Base-by-base conservation (phyloP, 2,888 invertebrate genomes). In the Anarsia innoxiella region DNA sequence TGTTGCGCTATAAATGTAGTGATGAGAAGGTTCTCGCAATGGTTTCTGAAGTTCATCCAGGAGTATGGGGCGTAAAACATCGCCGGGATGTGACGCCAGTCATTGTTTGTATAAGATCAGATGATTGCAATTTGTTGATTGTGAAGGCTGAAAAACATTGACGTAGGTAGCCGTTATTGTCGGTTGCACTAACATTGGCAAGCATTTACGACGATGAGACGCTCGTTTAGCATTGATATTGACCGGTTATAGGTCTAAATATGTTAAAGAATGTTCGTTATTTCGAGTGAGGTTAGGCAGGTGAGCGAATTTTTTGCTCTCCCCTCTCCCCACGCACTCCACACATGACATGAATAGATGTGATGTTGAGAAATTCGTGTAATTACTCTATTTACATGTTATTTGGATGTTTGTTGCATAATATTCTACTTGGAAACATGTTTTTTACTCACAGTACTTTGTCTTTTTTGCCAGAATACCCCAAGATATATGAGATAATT, bases 121-220 rank as follows among this genome's bases (percentile, higher is more conserved):
- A 72, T 76, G 76, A 72, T 67, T 56, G 46, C 45, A 56, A 56
- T 66, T 42, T 66, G 66, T 66, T 62, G 65, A 64, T 64, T 52
- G 52, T 57, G 67, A 69, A 68, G 68, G 64, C 65, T 67, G 66
- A 42, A 49, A 58, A 51, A 53, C 51, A 47, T 50, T 55, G 56
- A 57, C 56, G 48, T 57, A n/a, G n/a, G n/a, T n/a, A 45, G 56
- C 44, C 56, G 56, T 59, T 59, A 62, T 54, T 44, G 49, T 31
- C 28, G 36, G 10, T 12, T 26, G 26, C 30, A 30, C 27, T 36
- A 15, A 13, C 28, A 15, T 35, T 31, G 13, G 19, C 19, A 19
- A 19, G 4, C 8, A 19, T 19, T 19, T 19, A 19, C 19, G n/a
- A n/a, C n/a, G n/a, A n/a, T n/a, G n/a, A n/a, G n/a, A 12, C 11